phyloP scores from a whole-genome alignment of 2,113 vertebrate genomes.

The Aegotheles bennettii region DNA sequence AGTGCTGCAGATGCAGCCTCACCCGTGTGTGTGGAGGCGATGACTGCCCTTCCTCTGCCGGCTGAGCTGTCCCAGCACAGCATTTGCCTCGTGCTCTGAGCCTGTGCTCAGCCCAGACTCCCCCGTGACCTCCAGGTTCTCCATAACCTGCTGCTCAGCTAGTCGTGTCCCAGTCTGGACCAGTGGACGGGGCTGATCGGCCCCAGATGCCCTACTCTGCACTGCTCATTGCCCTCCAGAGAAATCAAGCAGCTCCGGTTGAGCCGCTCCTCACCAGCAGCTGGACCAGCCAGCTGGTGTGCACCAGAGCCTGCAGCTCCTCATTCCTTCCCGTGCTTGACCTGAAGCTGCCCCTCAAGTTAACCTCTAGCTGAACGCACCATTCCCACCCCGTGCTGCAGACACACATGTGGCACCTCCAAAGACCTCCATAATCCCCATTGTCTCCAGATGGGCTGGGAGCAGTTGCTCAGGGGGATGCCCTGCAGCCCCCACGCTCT shows the following conservation, averaged over 20 bases:
- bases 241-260: neutral
- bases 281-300: neutral
- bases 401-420: fast-evolving
- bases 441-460: too few species aligned
- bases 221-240: neutral
- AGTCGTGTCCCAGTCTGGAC: neutral
- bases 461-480: neutral
- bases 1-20: neutral
- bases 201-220: neutral
- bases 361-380: neutral
- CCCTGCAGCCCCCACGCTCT: fast-evolving
- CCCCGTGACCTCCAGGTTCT: neutral
- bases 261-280: neutral
- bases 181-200: neutral
- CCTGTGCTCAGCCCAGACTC: neutral
- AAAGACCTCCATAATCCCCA: neutral
- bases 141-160: neutral
- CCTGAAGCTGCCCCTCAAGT: neutral
- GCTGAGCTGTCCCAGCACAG: neutral
- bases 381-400: neutral
- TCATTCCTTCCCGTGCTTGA: neutral
- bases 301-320: neutral
- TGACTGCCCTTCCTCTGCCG: neutral
- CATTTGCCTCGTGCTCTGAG: fast-evolving
- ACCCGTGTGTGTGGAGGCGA: fast-evolving